These are phyloP conservation scores for Astropecten irregularis DNA, from an alignment of 53 echinoderm and acorn worm species.

Conservation along the genomic window DNA sequence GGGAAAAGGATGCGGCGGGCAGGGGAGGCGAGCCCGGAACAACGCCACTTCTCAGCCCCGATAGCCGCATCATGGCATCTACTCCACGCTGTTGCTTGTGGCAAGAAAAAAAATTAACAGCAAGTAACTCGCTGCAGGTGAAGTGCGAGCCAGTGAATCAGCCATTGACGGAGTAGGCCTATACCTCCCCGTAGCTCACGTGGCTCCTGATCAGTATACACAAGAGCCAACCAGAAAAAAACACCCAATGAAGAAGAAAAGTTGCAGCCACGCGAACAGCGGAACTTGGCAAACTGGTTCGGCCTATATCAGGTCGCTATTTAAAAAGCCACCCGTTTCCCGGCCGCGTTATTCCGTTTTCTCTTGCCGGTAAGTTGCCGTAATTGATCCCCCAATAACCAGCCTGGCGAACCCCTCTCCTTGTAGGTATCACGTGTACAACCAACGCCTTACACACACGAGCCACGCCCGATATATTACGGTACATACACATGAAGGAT, in stretches of 20 bases:
- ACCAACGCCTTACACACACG: too few relatives aligned
- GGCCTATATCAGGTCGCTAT: slow-evolving; percentile 11
- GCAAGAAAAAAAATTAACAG: too few relatives aligned
- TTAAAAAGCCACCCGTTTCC: slow-evolving; percentile 48
- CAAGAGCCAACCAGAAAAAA: neutral
- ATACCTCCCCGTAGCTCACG: neutral
- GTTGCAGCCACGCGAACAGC: neutral
- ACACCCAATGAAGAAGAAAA: neutral
- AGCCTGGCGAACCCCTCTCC: neutral
- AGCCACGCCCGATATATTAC: too few relatives aligned
- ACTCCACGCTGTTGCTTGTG: slow-evolving; percentile 48
- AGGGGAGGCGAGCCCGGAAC: neutral
- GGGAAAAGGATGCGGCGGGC: neutral
- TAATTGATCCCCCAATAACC: slow-evolving; percentile 42
- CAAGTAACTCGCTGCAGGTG: slow-evolving; percentile 29
- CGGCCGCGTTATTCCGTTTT: neutral
- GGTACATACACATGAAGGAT: too few relatives aligned
- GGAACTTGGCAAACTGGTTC: slow-evolving; percentile 12
- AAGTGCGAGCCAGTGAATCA: neutral
- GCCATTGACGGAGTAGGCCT: too few relatives aligned
- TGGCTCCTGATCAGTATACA: neutral
- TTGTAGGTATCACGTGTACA: too few relatives aligned
- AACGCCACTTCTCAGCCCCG: slow-evolving; percentile 42
- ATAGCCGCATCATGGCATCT: slow-evolving; percentile 37
- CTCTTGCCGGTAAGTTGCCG: neutral